Percentiles rank a stretch among this genome's conserved stretches.
Evolutionary conservation across 2,797 vertebrate species (phyloP).

Genomic region (Pseudomugil tenellus): DNA sequence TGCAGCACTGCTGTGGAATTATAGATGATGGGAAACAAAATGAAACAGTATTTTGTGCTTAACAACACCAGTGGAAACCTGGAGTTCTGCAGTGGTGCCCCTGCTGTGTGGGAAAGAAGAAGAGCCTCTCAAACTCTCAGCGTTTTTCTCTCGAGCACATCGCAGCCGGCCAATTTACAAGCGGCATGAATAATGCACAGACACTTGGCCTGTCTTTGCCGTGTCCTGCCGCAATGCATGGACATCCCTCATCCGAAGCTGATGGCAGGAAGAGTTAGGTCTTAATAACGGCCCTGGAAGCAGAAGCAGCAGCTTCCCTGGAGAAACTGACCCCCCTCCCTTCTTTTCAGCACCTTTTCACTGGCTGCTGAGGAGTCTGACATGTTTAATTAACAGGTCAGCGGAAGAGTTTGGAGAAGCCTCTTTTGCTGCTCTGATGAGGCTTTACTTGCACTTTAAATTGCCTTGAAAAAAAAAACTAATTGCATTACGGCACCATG

Average conservation of each 20-base stretch:
- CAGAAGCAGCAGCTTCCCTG: not conserved
- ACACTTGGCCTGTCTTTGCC: slow-evolving; percentile 46
- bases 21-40: slow-evolving; percentile 59
- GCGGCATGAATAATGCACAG: slow-evolving; percentile 78
- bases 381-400: slow-evolving; percentile 67
- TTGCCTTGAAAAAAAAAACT: slow-evolving; percentile 12
- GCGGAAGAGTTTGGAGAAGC: slow-evolving; percentile 39
- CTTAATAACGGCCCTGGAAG: slow-evolving; percentile 34
- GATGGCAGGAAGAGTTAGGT: slow-evolving; percentile 29
- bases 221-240: slow-evolving; percentile 43
- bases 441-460: slow-evolving; percentile 1
- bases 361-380: slow-evolving; percentile 33
- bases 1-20: slow-evolving; percentile 40
- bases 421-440: slow-evolving; percentile 21
- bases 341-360: not conserved
- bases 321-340: not conserved
- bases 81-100: slow-evolving; percentile 30
- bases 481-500: not conserved
- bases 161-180: slow-evolving; percentile 78
- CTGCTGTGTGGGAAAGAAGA: slow-evolving; percentile 52
- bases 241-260: slow-evolving; percentile 39
- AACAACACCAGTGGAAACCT: slow-evolving; percentile 42
- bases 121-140: slow-evolving; percentile 59
- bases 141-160: slow-evolving; percentile 63
- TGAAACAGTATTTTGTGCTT: slow-evolving; percentile 53